Evolutionary conservation across 2,888 invertebrate species (phyloP).

Genomic region (Boloria selene): DNA sequence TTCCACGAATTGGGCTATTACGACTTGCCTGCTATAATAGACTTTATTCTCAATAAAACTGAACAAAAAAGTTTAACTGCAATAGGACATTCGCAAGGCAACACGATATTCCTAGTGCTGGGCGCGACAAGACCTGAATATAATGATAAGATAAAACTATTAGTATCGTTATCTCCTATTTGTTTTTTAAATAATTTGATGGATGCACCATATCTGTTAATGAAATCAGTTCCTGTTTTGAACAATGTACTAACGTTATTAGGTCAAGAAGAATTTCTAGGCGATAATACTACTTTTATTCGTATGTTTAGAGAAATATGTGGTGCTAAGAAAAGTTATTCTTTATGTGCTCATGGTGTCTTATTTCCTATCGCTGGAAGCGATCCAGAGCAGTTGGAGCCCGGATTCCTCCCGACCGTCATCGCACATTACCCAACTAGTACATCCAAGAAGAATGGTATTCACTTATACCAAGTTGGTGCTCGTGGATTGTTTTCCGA

Average conservation of each 20-base stretch:
- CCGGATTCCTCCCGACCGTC: slow-evolving; percentile 55
- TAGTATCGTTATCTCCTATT: slow-evolving; percentile 80
- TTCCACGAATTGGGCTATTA: slow-evolving; percentile 86
- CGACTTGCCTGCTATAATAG: slow-evolving; percentile 85
- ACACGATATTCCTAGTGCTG: slow-evolving; percentile 78
- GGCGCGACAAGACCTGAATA: slow-evolving; percentile 76
- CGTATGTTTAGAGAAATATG: slow-evolving; percentile 36
- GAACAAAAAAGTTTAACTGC: slow-evolving; percentile 78
- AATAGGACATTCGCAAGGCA: slow-evolving; percentile 86
- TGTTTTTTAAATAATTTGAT: slow-evolving; percentile 66
- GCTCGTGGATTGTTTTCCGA: slow-evolving; percentile 40
- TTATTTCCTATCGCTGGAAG: slow-evolving; percentile 70
- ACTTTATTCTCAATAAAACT: slow-evolving; percentile 60
- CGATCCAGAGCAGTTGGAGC: slow-evolving; percentile 76
- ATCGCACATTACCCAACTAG: slow-evolving; percentile 49
- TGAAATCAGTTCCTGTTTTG: slow-evolving; percentile 48
- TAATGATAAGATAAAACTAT: slow-evolving; percentile 76
- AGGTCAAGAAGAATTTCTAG: slow-evolving; percentile 45
- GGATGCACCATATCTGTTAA: slow-evolving; percentile 48
- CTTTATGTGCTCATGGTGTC: slow-evolving; percentile 54
- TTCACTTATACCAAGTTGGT: slow-evolving; percentile 46
- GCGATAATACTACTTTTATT: slow-evolving; percentile 33
- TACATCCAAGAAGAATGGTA: slow-evolving; percentile 46
- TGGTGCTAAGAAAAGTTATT: slow-evolving; percentile 38
- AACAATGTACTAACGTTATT: slow-evolving; percentile 64